Evolutionary conservation across 2,888 invertebrate species (phyloP).

Genomic region (Lottia gigantea): DNA sequence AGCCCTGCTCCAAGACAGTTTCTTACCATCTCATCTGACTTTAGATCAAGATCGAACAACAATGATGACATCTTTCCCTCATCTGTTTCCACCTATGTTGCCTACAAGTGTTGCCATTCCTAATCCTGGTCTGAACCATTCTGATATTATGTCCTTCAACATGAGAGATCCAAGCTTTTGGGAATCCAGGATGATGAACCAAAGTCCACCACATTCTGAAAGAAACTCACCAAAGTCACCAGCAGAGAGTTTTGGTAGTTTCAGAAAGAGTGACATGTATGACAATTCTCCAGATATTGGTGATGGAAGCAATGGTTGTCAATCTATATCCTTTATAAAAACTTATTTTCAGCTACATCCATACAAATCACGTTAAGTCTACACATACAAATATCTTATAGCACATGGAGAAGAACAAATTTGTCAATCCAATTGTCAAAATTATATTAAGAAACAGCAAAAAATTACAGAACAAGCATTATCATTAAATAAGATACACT

Average conservation of each 20-base stretch:
- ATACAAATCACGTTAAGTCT: no score
- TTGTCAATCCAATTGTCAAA: no score
- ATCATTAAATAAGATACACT: no score
- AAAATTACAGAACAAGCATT: no score
- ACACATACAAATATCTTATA: no score
- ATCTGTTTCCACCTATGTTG: slow-evolving; percentile 87
- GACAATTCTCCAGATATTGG: slow-evolving; percentile 38
- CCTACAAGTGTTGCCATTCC: slow-evolving; percentile 97
- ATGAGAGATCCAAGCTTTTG: slow-evolving; percentile 66
- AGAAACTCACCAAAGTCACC: slow-evolving; percentile 53
- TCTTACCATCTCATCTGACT: slow-evolving; percentile 36
- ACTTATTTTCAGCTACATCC: not conserved
- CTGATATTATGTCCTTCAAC: slow-evolving; percentile 59
- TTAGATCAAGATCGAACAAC: slow-evolving; percentile 39
- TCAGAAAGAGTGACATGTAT: slow-evolving; percentile 45
- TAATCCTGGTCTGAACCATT: slow-evolving; percentile 87
- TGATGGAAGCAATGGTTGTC: slow-evolving; percentile 39
- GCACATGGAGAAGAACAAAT: no score
- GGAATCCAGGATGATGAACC: slow-evolving; percentile 40
- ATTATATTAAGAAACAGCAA: no score
- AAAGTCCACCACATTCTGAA: slow-evolving; percentile 51
- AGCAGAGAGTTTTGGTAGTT: slow-evolving; percentile 38
- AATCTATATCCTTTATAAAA: slow-evolving; percentile 57
- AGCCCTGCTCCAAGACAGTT: slow-evolving; percentile 60
- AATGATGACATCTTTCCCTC: slow-evolving; percentile 72